A percentile compares a stretch with the other conserved stretches of the same genome.
Conservation (phyloP, 2,113 vertebrate genomes). For the Plectropomus leopardus region DNA sequence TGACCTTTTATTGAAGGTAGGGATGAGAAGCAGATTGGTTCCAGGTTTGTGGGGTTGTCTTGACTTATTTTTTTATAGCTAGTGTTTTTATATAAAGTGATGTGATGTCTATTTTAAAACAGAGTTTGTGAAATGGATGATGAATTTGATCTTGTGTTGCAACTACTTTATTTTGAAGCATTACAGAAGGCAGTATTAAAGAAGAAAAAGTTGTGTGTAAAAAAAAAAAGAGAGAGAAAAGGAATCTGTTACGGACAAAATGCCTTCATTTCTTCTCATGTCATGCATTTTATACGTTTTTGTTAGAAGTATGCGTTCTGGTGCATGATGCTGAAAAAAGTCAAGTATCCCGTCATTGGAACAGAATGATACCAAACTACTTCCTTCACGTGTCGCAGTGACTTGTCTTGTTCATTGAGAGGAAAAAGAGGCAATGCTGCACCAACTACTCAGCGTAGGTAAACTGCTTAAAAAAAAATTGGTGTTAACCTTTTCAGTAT, state of each 20-base stretch:
- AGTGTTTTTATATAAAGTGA: conserved; percentile 74
- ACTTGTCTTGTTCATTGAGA: conserved; percentile 30
- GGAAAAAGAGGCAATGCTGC: conserved; percentile 22
- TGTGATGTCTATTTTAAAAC: conserved; percentile 69
- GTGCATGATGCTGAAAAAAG: conserved; percentile 40
- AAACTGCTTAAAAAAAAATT: conserved; percentile 43
- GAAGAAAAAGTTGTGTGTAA: conserved; percentile 16
- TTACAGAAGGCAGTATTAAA: conserved; percentile 65
- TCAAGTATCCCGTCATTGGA: conserved; percentile 24
- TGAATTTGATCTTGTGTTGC: conserved; percentile 36
- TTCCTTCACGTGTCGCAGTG: conserved; percentile 28
- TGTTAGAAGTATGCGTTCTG: conserved; percentile 45
- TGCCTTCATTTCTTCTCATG: conserved; percentile 50
- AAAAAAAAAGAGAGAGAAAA: neutral
- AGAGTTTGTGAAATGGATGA: conserved; percentile 42
- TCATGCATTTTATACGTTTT: conserved; percentile 44
- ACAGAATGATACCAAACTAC: conserved; percentile 52
- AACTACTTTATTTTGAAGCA: conserved; percentile 35
- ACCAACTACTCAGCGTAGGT: conserved; percentile 35
- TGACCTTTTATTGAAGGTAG: conserved; percentile 27
- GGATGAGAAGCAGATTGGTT: conserved; percentile 29
- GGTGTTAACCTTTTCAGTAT: conserved; percentile 59
- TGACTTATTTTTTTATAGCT: conserved; percentile 45
- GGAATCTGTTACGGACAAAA: conserved; percentile 26
- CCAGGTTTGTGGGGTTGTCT: conserved; percentile 47